Evolutionary conservation across 2,113 vertebrate genomes (phyloP), one percentile per base, ranked within the genome.

Genomic region (Thryonomys swinderianus): DNA sequence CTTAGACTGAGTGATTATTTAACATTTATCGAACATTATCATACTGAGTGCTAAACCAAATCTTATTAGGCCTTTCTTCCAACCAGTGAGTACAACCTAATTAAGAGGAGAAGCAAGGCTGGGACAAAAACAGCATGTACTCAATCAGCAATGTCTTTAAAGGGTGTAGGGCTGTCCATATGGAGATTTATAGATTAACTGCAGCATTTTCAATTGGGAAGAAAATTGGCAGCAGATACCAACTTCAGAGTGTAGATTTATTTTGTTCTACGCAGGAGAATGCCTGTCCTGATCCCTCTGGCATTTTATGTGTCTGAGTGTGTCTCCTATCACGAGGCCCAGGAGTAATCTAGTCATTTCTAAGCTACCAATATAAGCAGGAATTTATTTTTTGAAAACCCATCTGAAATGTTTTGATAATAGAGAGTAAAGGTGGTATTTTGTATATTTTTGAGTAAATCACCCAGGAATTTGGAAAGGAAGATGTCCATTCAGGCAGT

Each of bases 161-260:
- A 88, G 55, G 32, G 57, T 57, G 69, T 0, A 20, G 0, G 3
- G 62, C 59, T 83, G 45, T 85, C 79, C 34, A 27, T 66, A 21
- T n/a, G 95, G 57, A 92, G 61, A 78, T 94, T 95, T 95, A 91
- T 66, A 93, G 93, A 95, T 96, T 83, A 92, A 66, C 34, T 79
- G 42, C 13, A 53, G 40, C 89, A 61, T n/a, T 90, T 96, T 67
- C 30, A 89, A 67, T 74, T 71, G 71, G 86, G 69, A 81, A 88
- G 62, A 84, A 87, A 93, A n/a, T 13, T 79, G 89, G 92, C 51
- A 94, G 64, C 74, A 91, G 81, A 42, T 85, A 59, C 82, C 74
- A 57, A 67, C 55, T 83, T 67, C 37, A 95, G 55, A 57, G 32
- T 12, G 4, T 30, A 37, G 48, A 62, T 96, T 93, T 78, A 74